Evolutionary conservation across 2,888 invertebrate genomes (phyloP), one percentile per base, ranked within the genome.

Genomic region (Tinea pellionella): DNA sequence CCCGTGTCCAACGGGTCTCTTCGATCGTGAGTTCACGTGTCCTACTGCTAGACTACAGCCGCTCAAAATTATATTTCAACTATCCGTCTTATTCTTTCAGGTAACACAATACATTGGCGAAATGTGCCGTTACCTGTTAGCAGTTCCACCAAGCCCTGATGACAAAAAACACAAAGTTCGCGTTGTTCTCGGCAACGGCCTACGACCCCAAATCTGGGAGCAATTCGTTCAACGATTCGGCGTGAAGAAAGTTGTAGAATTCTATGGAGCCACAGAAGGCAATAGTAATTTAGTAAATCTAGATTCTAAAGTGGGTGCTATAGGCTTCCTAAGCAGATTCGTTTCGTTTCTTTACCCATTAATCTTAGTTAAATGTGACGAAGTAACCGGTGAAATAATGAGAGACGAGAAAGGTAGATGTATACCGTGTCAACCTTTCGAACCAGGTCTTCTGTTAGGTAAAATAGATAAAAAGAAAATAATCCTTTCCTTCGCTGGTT

Each of bases 241-340:
- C 29, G 90, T 96, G 1, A 86, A 91, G 59, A 86, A 90, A 41
- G 93, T 99, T 47, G 92, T 93, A 59, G 99, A 99, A 80, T 92
- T 98, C 71, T 99, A 99, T 76, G 99, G 98, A 0, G 95, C 98
- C 0, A 99, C 99, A 0, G 99, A 99, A 77, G 98, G 98, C 63
- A 99, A 98, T 73, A 94, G 97, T 30, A 98, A 96, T 87, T 90
- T 98, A 61, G 96, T 96, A 0, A 98, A 98, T 73, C 90, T 94
- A 68, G 94, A 96, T 71, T 95, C 94, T 64, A 94, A 91, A 69
- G 89, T 94, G 0, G 98, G 98, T 0, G 95, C 98, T 2, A 94
- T 98, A 59, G 98, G 98, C 1, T 98, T 97, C 72, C 87, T 96
- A 8, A 96, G 96, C 13, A 78, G 90, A 41, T 89, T 90, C 61